A percentile compares a stretch with the other conserved stretches of the same genome.
phyloP scores from a whole-genome alignment of 2,888 invertebrate genomes.

The Orchesella flavescens region DNA sequence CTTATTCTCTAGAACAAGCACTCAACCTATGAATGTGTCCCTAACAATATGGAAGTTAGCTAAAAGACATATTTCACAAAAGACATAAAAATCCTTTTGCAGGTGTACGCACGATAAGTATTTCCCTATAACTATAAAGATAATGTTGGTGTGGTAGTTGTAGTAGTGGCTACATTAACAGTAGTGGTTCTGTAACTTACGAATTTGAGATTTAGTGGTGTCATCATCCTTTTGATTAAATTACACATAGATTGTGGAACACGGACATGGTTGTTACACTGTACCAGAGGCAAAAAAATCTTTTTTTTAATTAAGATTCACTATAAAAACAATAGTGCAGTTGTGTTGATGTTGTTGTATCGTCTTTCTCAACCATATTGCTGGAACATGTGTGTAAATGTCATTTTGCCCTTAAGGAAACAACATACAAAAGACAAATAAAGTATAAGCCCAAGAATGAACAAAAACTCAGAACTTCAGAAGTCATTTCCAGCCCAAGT shows the following conservation, averaged over 20 bases:
- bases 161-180: not conserved
- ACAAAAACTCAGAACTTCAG: too few relatives aligned
- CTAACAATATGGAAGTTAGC: too few relatives aligned
- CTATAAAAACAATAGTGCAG: not conserved
- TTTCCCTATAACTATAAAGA: too few relatives aligned
- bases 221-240: constrained; percentile 44
- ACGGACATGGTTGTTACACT: not conserved
- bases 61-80: not conserved
- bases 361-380: not conserved
- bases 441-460: too few relatives aligned
- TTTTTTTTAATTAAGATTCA: not conserved
- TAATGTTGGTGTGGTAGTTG: not conserved
- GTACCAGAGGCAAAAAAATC: not conserved
- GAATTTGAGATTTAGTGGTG: constrained; percentile 35
- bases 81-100: not conserved
- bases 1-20: too few relatives aligned
- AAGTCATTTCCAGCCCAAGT: too few relatives aligned
- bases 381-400: too few relatives aligned
- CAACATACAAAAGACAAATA: too few relatives aligned
- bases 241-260: constrained; percentile 10
- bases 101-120: not conserved
- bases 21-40: too few relatives aligned
- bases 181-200: not conserved
- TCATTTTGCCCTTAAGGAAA: too few relatives aligned
- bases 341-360: not conserved